Evolutionary conservation across 1,140 invertebrate genomes (phyloP), one percentile per base, ranked within the genome.

Genomic region (Pseudoatta argentina): DNA sequence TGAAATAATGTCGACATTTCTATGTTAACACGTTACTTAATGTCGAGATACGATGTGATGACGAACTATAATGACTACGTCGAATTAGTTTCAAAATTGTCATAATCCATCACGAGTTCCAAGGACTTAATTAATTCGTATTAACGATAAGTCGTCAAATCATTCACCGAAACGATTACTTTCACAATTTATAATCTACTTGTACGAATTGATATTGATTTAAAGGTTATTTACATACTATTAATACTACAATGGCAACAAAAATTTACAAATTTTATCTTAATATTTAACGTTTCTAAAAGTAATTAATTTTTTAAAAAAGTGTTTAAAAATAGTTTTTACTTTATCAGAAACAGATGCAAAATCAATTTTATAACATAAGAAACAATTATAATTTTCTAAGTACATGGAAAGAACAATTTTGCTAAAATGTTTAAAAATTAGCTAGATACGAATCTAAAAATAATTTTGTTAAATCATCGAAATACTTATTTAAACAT

Each of bases 31-130:
- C 5, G 48, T 53, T 16, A 69, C n/a, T 79, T 27, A 77, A 14
- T 8, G 5, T 48, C 18, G 0, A 34, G 30, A 57, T 71, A 44
- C 8, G 30, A 81, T 12, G 14, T 81, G 63, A 44, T 16, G 34
- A 27, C 3, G 51, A 57, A 30, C 3, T 18, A 14, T 71, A 71
- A 71, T 51, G 21, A 34, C 10, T 18, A 8, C 14, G 14, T 57
- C 64, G 12, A 48, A 77, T 81, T 57, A 71, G 59, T 71, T 57
- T 71, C 10, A 21, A 44, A 57, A 71, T 81, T 67, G 0, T n/a
- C 16, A n/a, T 27, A 2, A 27, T 69, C 6, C 16, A 12, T 64
- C 1, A 2, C 16, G 4, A 10, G 4, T 39, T n/a, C 0, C 21
- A 71, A 44, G 5, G 10, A 59, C 27, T 81, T 39, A 39, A 81